Evolutionary conservation across 2,113 vertebrate genomes (phyloP).

Genomic region (Castor canadensis): DNA sequence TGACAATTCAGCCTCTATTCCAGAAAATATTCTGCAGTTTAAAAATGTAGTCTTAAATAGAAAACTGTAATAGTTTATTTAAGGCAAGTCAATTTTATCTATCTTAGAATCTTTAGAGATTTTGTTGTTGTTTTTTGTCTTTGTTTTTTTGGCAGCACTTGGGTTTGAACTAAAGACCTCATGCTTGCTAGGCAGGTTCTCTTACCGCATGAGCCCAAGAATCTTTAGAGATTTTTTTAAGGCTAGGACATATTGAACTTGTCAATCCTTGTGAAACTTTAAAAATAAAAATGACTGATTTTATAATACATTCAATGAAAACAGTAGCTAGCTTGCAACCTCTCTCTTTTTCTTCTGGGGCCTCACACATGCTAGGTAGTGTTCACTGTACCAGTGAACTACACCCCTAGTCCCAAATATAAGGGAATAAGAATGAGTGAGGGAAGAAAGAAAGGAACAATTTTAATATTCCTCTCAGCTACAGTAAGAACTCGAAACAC

Average conservation of each 20-base stretch:
- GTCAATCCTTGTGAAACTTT: neutral
- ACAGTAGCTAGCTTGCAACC: neutral
- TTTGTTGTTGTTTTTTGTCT: no score
- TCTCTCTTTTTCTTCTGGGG: neutral
- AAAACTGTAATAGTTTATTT: neutral
- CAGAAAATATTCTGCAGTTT: conserved; percentile 13
- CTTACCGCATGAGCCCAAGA: no score
- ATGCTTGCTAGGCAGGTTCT: no score
- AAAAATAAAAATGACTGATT: neutral
- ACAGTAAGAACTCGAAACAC: neutral
- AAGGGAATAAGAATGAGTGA: neutral
- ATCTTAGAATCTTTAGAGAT: conserved; percentile 22
- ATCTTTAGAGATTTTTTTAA: conserved; percentile 6
- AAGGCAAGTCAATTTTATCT: neutral
- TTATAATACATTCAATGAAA: neutral
- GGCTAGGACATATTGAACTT: neutral
- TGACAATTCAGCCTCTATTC: neutral
- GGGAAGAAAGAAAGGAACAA: neutral
- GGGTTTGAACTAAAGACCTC: no score
- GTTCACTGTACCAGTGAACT: neutral
- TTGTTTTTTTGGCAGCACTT: no score
- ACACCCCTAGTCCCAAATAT: neutral
- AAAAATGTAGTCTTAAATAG: neutral
- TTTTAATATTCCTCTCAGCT: neutral
- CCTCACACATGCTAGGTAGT: neutral